These are phyloP conservation scores for Meiosimyza platycephala DNA, from an alignment of 2,888 invertebrate genomes.

Conservation along the genomic window DNA sequence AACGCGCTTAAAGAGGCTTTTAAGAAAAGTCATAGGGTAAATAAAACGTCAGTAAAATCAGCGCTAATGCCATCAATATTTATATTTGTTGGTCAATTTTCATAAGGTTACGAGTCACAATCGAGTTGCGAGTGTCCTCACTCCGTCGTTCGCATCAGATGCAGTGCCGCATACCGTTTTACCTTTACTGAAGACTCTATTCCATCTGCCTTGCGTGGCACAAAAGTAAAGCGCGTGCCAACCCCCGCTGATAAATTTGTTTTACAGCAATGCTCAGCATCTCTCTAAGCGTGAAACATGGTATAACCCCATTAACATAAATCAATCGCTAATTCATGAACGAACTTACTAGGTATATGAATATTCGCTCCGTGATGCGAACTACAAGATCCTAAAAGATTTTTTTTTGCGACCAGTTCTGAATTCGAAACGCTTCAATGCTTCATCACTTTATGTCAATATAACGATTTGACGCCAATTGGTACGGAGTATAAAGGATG, in stretches of 20 bases:
- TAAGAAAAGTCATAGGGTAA: slow-evolving; percentile 31
- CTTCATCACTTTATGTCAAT: slow-evolving; percentile 5
- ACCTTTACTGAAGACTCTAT: slow-evolving; percentile 49
- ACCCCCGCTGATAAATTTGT: slow-evolving; percentile 67
- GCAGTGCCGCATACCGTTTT: slow-evolving; percentile 40
- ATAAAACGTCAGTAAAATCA: slow-evolving; percentile 22
- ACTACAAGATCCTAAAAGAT: not conserved
- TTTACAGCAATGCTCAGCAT: slow-evolving; percentile 55
- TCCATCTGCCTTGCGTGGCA: slow-evolving; percentile 45
- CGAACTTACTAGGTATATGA: not conserved
- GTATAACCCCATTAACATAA: slow-evolving; percentile 62
- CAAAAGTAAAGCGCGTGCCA: slow-evolving; percentile 65
- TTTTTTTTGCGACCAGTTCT: not conserved
- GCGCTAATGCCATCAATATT: slow-evolving; percentile 30
- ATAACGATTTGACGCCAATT: slow-evolving; percentile 13
- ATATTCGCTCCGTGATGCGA: not conserved
- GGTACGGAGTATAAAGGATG: too few relatives aligned
- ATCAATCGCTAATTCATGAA: slow-evolving; percentile 50
- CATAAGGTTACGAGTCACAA: slow-evolving; percentile 25
- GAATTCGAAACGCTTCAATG: not conserved
- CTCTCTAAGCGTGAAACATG: slow-evolving; percentile 58
- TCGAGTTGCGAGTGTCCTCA: slow-evolving; percentile 21
- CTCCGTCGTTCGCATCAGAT: slow-evolving; percentile 38
- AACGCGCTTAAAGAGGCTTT: slow-evolving; percentile 20
- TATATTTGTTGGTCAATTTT: slow-evolving; percentile 32